phyloP scores from a whole-genome alignment of 2,113 vertebrate species.

The Corythoichthys intestinalis region DNA sequence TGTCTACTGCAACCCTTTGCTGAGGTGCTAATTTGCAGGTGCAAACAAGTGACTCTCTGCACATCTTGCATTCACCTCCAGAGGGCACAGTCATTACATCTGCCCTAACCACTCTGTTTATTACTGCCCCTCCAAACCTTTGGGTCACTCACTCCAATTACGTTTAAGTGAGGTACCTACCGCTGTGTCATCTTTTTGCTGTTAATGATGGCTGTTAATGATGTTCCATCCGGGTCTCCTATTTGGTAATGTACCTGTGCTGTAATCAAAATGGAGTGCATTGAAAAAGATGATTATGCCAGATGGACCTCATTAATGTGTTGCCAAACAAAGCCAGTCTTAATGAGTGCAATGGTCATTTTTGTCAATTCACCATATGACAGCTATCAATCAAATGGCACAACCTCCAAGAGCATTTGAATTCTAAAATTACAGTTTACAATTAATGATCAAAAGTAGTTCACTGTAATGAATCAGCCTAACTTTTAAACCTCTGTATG shows the following conservation, averaged over 20 bases:
- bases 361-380: conserved; percentile 51
- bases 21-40: conserved; percentile 74
- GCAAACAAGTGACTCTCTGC: conserved; percentile 75
- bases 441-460: too few relatives aligned
- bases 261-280: conserved; percentile 73
- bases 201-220: conserved; percentile 68
- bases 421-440: too few relatives aligned
- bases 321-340: conserved; percentile 68
- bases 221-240: conserved; percentile 65
- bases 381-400: conserved; percentile 68
- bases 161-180: conserved; percentile 71
- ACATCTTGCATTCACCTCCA: conserved; percentile 70
- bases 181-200: conserved; percentile 76
- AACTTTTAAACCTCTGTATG: too few relatives aligned
- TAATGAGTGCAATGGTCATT: conserved; percentile 74
- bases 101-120: conserved; percentile 70
- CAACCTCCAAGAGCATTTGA: conserved; percentile 7
- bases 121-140: conserved; percentile 73
- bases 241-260: conserved; percentile 71
- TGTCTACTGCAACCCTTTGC: conserved; percentile 66
- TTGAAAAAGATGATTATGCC: conserved; percentile 66
- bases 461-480: too few relatives aligned
- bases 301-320: conserved; percentile 76
- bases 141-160: conserved; percentile 84
- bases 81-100: conserved; percentile 73